Evolutionary conservation across 2,797 vertebrate species (phyloP), one percentile per base, ranked within the genome.

Genomic region (Hippoglossus hippoglossus): DNA sequence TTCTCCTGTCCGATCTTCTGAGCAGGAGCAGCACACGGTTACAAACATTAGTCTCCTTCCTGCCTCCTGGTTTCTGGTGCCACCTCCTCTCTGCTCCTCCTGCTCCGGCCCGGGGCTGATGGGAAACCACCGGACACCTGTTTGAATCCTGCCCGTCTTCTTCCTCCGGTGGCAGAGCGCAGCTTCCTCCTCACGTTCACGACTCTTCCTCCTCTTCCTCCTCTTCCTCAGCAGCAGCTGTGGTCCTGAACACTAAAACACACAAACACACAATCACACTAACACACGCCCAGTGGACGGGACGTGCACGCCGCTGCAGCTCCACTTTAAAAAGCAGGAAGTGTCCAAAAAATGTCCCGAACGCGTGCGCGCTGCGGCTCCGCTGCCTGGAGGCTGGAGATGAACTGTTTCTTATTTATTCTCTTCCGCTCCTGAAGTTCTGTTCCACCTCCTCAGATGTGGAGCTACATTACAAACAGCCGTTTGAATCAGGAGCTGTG

Each of bases 81-180:
- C 51, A 0, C 36, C 13, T 7, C 2, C 2, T n/a, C 51, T 22
- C 9, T 26, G 24, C 52, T n/a, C 49, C 49, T 77, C 61, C 79
- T 80, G 71, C 89, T 84, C 79, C 79, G 7, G 26, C 15, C 18
- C 54, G 7, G 13, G 25, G 56, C 74, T 84, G 83, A 74, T 73
- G 80, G 75, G 83, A 80, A 62, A 68, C 47, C 11, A 24, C 61
- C 80, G 63, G 84, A 93, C 93, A 94, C 94, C 94, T 94, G 94
- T 94, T 93, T 88, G 92, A 92, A 74, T 93, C 87, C 83, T 31
- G 79, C 18, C 8, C 5, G 18, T 58, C 31, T 41, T 5, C 54
- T 59, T 63, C 50, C 41, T 18, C 41, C 13, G 13, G 15, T 6
- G 41, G 15, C 5, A 83, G 16, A 34, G 75, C 66, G 65, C 60